Evolutionary conservation across 1,140 invertebrate species (phyloP).

Genomic region (Microvelia longipes): DNA sequence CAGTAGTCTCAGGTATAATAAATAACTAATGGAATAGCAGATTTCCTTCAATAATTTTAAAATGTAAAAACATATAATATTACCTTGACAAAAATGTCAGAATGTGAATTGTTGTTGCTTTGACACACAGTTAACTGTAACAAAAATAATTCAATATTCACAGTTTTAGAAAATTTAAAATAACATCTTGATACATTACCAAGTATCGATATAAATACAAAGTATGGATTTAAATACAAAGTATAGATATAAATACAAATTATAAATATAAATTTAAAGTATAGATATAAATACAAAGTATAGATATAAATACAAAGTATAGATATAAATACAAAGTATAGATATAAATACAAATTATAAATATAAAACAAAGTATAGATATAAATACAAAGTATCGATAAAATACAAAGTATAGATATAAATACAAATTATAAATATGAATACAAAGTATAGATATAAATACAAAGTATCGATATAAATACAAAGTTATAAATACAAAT

Average conservation of each 20-base stretch:
- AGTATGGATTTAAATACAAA: too few relatives aligned
- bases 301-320: neutral
- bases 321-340: neutral
- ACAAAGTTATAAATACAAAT: neutral
- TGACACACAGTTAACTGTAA: constrained; percentile 33
- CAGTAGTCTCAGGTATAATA: too few relatives aligned
- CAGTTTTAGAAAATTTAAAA: neutral
- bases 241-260: too few relatives aligned
- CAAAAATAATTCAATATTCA: constrained; percentile 1
- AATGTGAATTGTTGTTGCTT: constrained; percentile 31
- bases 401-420: neutral
- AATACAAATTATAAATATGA: neutral
- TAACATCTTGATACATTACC: too few relatives aligned
- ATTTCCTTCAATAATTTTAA: too few relatives aligned
- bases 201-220: too few relatives aligned
- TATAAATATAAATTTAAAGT: neutral
- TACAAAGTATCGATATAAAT: neutral
- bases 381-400: too few relatives aligned
- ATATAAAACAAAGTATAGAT: too few relatives aligned
- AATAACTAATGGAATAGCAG: too few relatives aligned
- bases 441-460: neutral
- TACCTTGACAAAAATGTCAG: constrained; percentile 23
- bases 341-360: neutral
- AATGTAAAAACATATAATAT: constrained; percentile 19
- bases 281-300: neutral